Percentiles rank a stretch among this genome's conserved stretches.
phyloP scores from a whole-genome alignment of 1,140 invertebrate genomes.

The Temnothorax longispinosus region DNA sequence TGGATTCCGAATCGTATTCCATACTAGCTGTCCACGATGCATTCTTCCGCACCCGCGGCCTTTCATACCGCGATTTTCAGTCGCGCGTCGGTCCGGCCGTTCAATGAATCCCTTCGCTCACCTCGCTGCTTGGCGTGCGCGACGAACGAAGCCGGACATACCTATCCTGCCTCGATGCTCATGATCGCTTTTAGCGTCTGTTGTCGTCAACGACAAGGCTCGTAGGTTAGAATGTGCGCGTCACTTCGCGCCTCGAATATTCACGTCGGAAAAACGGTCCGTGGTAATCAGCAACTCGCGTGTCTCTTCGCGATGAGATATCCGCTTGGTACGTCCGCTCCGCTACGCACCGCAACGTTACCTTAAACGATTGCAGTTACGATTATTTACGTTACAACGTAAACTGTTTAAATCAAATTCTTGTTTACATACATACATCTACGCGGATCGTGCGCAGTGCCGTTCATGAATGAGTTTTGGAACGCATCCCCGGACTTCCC shows the following conservation, averaged over 20 bases:
- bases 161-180: neutral
- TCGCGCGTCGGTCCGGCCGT: neutral
- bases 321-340: neutral
- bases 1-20: slow-evolving; percentile 82
- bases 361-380: neutral
- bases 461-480: neutral
- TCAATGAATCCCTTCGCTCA: neutral
- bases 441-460: neutral
- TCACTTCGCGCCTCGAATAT: neutral
- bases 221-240: slow-evolving; percentile 31
- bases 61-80: neutral
- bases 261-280: neutral
- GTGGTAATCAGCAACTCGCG: neutral
- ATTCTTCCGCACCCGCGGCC: slow-evolving; percentile 3
- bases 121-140: neutral
- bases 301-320: neutral
- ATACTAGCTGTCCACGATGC: slow-evolving; percentile 61
- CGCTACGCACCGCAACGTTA: too few species aligned
- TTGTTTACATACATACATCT: slow-evolving; percentile 43
- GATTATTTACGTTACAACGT: slow-evolving; percentile 23
- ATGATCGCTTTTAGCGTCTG: neutral
- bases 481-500: neutral
- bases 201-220: neutral
- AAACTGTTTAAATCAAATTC: slow-evolving; percentile 26
- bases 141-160: neutral